Evolutionary conservation across 2,113 vertebrate species (phyloP).

Genomic region (Eidolon helvum): DNA sequence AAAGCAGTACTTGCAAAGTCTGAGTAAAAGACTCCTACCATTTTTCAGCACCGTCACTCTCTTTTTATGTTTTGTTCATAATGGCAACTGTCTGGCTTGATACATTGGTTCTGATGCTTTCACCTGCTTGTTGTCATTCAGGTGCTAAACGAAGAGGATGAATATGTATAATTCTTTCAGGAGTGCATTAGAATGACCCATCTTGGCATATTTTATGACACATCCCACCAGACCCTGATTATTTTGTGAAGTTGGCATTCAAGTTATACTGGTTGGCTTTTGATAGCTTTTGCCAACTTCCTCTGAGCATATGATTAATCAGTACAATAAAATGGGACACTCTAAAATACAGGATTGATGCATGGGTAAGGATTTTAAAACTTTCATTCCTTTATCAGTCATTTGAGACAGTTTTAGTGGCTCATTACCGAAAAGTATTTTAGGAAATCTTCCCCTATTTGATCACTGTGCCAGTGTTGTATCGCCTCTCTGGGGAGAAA

Average conservation of each 20-base stretch:
- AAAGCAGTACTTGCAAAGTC: constrained; percentile 74
- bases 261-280: constrained; percentile 75
- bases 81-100: constrained; percentile 83
- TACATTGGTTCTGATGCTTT: constrained; percentile 79
- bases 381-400: constrained; percentile 77
- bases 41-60: constrained; percentile 80
- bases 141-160: constrained; percentile 83
- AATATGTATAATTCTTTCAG: constrained; percentile 84
- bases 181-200: constrained; percentile 81
- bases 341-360: constrained; percentile 73
- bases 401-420: constrained; percentile 75
- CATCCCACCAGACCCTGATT: constrained; percentile 79
- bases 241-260: constrained; percentile 82
- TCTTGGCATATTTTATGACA: constrained; percentile 82
- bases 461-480: constrained; percentile 41
- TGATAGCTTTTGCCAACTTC: constrained; percentile 81
- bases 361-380: constrained; percentile 63
- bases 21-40: constrained; percentile 73
- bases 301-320: constrained; percentile 79
- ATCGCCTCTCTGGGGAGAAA: constrained; percentile 42
- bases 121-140: constrained; percentile 84
- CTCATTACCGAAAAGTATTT: constrained; percentile 67
- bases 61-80: constrained; percentile 80
- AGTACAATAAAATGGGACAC: constrained; percentile 68
- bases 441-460: constrained; percentile 67